Base-by-base conservation (phyloP, 2,113 vertebrate species). In the Pachypanchax playfairii region DNA sequence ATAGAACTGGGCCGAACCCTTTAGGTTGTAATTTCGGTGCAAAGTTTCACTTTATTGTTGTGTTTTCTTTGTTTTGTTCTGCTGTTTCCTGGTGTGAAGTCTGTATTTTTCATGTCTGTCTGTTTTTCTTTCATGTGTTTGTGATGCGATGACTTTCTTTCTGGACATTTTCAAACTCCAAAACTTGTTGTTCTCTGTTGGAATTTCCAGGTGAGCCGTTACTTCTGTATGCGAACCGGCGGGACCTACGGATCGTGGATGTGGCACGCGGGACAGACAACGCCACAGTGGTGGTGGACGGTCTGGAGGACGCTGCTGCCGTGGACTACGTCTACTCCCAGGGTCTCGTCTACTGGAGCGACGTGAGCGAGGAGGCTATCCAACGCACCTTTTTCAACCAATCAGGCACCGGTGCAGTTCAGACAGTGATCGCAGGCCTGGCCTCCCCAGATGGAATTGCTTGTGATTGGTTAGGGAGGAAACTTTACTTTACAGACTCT, bases 401-500 rank as follows among this genome's bases (percentile, higher is more conserved):
- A 88, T 94, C 47, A 49, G 91, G 77, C 0, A 92, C 92, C 59
- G 86, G 89, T 22, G 79, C 55, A 1, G 79, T 92, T 1, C 94
- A 96, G 75, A 94, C 89, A 6, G 93, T 99, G 4, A 75, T 99
- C 26, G 94, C 94, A 10, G 94, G 95, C 4, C 91, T 99, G 71
- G 90, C 94, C 61, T 98, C 97, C 1, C 97, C 97, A 0, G 97
- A 99, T 26, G 97, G 97, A 13, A 87, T 99, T 83, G 96, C 97
- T 3, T 99, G 97, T 13, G 97, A 99, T 87, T 99, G 97, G 97
- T 79, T 97, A 52, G 97, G 95, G 41, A 94, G 92, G 59, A 99
- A 99, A 84, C 85, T 99, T 1, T 99, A 99, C 83, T 99, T 96
- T 96, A 98, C 96, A 0, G 97, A 99, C 91, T 98, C 97, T 0